Base-by-base conservation (phyloP, 1,140 invertebrate genomes). In the Lysiphlebus fabarum region DNA sequence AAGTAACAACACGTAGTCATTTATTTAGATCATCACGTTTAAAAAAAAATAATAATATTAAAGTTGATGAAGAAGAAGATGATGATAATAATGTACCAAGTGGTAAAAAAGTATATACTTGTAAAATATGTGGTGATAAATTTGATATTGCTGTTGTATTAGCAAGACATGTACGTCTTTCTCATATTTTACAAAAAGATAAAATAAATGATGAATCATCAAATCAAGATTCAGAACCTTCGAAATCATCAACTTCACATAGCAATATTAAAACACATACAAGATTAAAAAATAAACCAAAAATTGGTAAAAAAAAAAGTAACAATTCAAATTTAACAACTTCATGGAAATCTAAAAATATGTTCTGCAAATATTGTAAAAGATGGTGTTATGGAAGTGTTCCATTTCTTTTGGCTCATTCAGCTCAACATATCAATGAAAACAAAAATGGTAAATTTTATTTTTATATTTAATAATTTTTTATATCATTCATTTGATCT, bases 111-210 rank as follows among this genome's bases (percentile, higher is more conserved):
- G 55, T 72, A 8, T 80, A 72, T 26, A 47, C 71, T 9, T 80
- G 78, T 58, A 79, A 79, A 59, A 69, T 69, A 14, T 80, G 78
- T 56, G 36, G 72, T 2, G 70, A 77, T 34, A 75, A 71, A 33
- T 80, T 80, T 14, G 75, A 79, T 17, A 70, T 72, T 5, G 76
- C 71, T 1, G 68, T 80, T 5, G 66, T 69, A 0, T 59, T 79
- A n/a, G 78, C 78, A 0, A 70, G 78, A 49, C 78, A 80, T 33
- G 73, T 72, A 1, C 66, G 75, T 6, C 62, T 64, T 1, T 65
- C 66, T 55, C 78, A 80, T 59, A 66, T 69, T 1, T 5, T 40
- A 26, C 45, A 12, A n/a, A 26, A 58, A 9, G n/a, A 5, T 0
- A 14, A 48, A 7, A 55, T 14, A 6, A 11, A 33, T 26, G 17